phyloP scores from a whole-genome alignment of 2,888 invertebrate genomes.

The Coleophora flavipennella region DNA sequence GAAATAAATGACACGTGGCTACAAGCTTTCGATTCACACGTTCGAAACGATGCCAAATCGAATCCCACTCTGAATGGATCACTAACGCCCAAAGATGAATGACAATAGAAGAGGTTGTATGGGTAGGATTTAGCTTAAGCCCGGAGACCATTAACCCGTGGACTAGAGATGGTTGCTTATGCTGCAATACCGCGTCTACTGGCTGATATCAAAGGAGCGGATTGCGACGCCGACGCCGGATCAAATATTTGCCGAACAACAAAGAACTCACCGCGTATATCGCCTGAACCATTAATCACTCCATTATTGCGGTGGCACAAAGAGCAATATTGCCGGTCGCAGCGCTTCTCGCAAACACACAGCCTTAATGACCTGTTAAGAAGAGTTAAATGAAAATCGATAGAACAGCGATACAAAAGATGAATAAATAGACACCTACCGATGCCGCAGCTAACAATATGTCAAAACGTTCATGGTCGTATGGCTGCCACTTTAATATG shows the following conservation, averaged over 20 bases:
- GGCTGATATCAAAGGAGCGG: slow-evolving; percentile 47
- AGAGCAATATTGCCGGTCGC: slow-evolving; percentile 57
- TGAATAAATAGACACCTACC: too few relatives aligned
- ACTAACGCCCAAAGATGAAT: neutral
- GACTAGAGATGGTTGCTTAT: too few relatives aligned
- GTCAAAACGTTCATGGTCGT: too few relatives aligned
- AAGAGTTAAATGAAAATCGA: slow-evolving; percentile 63
- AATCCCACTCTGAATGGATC: too few relatives aligned
- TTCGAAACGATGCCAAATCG: too few relatives aligned
- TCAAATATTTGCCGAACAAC: slow-evolving; percentile 66
- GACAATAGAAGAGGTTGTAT: neutral
- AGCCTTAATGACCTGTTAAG: slow-evolving; percentile 59
- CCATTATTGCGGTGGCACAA: slow-evolving; percentile 58
- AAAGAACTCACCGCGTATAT: slow-evolving; percentile 59
- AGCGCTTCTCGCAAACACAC: slow-evolving; percentile 54
- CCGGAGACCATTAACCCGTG: neutral
- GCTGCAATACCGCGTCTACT: too few relatives aligned
- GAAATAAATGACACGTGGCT: too few relatives aligned
- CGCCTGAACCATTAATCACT: slow-evolving; percentile 63
- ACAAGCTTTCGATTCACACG: too few relatives aligned
- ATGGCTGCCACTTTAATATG: too few relatives aligned
- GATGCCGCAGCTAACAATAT: too few relatives aligned
- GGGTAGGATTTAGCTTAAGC: neutral
- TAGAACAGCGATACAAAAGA: slow-evolving; percentile 16
- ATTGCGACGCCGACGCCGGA: slow-evolving; percentile 43